These are phyloP conservation scores for Mustela erminea DNA, from an alignment of 2,797 vertebrate genomes.

Conservation along the genomic window DNA sequence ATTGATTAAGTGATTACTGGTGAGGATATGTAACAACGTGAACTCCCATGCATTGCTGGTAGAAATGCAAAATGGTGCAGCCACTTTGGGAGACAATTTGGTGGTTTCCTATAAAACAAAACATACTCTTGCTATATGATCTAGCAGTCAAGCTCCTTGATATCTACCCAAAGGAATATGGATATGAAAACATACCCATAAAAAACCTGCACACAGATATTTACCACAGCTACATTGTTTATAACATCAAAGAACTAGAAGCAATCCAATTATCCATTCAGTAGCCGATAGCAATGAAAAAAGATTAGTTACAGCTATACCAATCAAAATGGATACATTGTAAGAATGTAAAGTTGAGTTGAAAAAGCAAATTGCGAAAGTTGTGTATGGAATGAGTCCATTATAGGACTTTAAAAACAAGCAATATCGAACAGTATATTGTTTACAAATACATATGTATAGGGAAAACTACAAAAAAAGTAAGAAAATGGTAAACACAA, in stretches of 20 bases:
- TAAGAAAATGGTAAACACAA: not conserved
- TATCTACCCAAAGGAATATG: not conserved
- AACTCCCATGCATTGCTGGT: not conserved
- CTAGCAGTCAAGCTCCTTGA: not conserved
- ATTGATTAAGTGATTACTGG: not conserved
- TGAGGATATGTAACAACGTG: not conserved
- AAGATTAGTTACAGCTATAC: not conserved
- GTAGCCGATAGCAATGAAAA: not conserved
- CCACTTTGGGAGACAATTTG: not conserved
- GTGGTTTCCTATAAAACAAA: not conserved
- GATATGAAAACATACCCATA: not conserved
- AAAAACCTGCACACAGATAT: not conserved
- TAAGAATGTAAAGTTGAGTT: not conserved
- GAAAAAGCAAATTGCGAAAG: slow-evolving; percentile 17
- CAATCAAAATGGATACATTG: not conserved
- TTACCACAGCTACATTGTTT: not conserved
- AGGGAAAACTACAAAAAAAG: not conserved
- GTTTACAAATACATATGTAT: not conserved
- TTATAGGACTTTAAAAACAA: not conserved
- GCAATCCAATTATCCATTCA: not conserved
- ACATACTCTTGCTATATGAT: not conserved
- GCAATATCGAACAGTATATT: not conserved
- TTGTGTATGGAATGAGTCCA: not conserved
- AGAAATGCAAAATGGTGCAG: not conserved
- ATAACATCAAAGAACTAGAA: not conserved